phyloP scores from a whole-genome alignment of 2,888 invertebrate species.

The Buathra laborator region DNA sequence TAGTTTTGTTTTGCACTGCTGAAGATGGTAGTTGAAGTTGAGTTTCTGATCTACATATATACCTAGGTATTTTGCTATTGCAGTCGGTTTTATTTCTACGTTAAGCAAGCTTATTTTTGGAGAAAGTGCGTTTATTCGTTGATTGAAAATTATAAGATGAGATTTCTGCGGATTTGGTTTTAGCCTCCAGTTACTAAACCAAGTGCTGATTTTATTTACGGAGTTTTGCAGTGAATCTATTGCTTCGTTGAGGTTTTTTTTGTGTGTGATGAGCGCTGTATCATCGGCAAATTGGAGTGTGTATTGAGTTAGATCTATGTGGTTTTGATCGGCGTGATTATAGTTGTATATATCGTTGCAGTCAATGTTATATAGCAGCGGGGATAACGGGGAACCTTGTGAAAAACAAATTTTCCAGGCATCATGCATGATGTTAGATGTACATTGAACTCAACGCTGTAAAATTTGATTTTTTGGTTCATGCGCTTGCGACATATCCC shows the following conservation, averaged over 20 bases:
- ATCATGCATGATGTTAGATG: no score
- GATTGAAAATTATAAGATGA: constrained; percentile 25
- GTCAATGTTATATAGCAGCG: constrained; percentile 38
- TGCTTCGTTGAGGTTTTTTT: constrained; percentile 9
- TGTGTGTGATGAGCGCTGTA: constrained; percentile 22
- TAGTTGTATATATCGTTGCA: constrained; percentile 40
- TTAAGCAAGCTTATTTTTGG: constrained; percentile 20
- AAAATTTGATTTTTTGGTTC: no score
- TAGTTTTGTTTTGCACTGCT: constrained; percentile 11
- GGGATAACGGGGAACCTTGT: constrained; percentile 44
- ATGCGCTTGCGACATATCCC: no score
- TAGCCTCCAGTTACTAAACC: constrained; percentile 37
- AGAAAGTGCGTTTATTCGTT: constrained; percentile 15
- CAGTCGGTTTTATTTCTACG: constrained; percentile 15
- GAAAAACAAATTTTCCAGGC: no score
- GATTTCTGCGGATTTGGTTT: constrained; percentile 41
- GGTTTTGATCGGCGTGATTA: neutral
- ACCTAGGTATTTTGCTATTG: constrained; percentile 19
- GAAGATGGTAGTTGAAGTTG: constrained; percentile 17
- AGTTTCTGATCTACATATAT: constrained; percentile 22
- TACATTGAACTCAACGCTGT: no score
- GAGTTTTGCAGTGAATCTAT: constrained; percentile 3
- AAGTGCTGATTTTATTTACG: neutral
- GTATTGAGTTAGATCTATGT: constrained; percentile 29
- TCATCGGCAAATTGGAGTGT: constrained; percentile 36